Evolutionary conservation across 1,140 invertebrate genomes (phyloP).

Genomic region (Drosophila bifasciata): DNA sequence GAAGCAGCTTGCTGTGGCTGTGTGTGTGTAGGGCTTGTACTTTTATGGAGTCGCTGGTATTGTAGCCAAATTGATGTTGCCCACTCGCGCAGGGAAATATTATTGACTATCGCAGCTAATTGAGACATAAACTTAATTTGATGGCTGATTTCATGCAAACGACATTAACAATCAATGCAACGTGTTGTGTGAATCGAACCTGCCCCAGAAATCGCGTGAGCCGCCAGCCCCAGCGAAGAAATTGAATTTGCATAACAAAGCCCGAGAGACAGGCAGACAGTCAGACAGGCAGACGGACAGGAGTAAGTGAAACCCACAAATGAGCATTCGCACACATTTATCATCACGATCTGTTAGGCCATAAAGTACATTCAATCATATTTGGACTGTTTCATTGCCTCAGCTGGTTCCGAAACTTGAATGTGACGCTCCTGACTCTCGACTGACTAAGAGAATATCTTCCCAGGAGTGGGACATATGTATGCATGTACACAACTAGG

Average conservation of each 20-base stretch:
- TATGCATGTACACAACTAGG: no score
- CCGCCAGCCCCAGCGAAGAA: slow-evolving; percentile 12
- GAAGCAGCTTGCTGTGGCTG: slow-evolving; percentile 23
- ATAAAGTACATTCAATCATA: slow-evolving; percentile 34
- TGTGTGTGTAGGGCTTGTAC: slow-evolving; percentile 34
- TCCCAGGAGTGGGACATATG: no score
- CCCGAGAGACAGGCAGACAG: background rate
- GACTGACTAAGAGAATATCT: slow-evolving; percentile 6
- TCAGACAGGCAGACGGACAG: background rate
- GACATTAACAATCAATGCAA: slow-evolving; percentile 65
- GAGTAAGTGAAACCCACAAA: slow-evolving; percentile 42
- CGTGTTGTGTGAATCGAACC: slow-evolving; percentile 26
- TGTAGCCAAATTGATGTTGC: slow-evolving; percentile 64
- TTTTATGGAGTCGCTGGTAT: slow-evolving; percentile 54
- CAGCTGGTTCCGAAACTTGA: background rate
- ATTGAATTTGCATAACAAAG: slow-evolving; percentile 52
- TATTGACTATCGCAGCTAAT: slow-evolving; percentile 63
- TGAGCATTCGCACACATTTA: slow-evolving; percentile 38
- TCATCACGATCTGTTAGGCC: slow-evolving; percentile 44
- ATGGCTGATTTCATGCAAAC: slow-evolving; percentile 61
- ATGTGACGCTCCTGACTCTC: background rate
- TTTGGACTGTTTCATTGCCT: slow-evolving; percentile 7
- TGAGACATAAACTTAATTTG: slow-evolving; percentile 76
- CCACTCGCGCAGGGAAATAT: slow-evolving; percentile 57
- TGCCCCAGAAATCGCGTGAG: slow-evolving; percentile 42